Base-by-base conservation (phyloP, 2,113 vertebrate genomes). In the Coregonus clupeaformis region DNA sequence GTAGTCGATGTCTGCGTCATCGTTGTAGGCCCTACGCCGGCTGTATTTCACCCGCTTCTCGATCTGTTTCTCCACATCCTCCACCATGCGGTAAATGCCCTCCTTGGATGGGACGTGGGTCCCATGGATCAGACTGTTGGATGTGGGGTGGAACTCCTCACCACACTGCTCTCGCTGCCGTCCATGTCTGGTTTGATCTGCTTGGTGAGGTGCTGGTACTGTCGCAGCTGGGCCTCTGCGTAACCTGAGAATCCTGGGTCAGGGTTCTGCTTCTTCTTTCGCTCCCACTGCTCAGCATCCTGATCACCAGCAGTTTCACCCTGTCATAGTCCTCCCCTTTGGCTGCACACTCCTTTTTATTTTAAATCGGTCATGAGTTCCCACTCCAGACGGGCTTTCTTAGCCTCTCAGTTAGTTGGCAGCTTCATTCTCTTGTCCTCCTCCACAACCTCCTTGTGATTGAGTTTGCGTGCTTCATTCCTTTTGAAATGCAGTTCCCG, bases 221-320 rank as follows among this genome's bases (percentile, higher is more conserved):
- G 97, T 24, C 98, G 92, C 71, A 98, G 90, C 77, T 99, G 98
- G n/a, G 98, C 98, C 20, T 98, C 95, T 0, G 98, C 97, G 2
- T 96, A 99, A 74, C 98, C 98, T 92, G 98, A 96, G 88, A 99
- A 99, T 0, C 98, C 98, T 1, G 94, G 90, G 70, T 99, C 98
- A 0, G 98, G 96, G 45, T 99, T 97, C 73, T 94, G 98, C 90
- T 90, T 98, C 70, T 93, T 98, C 77, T 96, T 99, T 78, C 94
- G 96, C 79, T 98, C 97, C 95, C 95, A 97, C 0, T 95, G 89
- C n/a, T 96, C 97, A 0, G 98, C 98, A 1, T 99, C 96, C 55
- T 98, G 89, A 99, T 93, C 78, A 97, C 96, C 30, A 99, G 83
- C 30, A 98, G 89, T 57, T 97, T 99, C 27, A 96, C 96, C 20